A percentile compares a stretch with the other conserved stretches of the same genome.
Evolutionary conservation across 2,888 invertebrate species (phyloP).

Genomic region (Ichneumoninae sp.): DNA sequence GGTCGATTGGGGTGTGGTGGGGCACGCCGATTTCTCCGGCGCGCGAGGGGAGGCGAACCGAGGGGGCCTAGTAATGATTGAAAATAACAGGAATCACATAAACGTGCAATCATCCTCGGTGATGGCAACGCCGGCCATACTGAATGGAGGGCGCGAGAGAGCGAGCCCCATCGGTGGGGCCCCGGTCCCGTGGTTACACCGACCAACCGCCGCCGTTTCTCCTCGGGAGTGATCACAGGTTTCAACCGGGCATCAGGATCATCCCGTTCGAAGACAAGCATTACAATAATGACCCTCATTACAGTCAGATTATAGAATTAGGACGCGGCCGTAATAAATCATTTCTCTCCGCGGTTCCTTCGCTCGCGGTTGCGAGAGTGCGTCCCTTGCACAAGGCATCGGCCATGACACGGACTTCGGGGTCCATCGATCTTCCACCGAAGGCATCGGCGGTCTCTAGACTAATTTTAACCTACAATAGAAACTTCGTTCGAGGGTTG

Average conservation of each 20-base stretch:
- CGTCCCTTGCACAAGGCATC: slow-evolving; percentile 6
- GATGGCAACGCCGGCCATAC: slow-evolving; percentile 68
- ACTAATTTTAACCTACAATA: background rate
- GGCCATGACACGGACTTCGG: background rate
- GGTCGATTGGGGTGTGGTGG: slow-evolving; percentile 70
- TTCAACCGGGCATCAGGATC: slow-evolving; percentile 77
- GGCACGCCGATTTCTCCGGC: slow-evolving; percentile 43
- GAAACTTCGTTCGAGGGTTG: background rate
- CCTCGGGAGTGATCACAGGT: slow-evolving; percentile 64
- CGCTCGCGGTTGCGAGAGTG: background rate
- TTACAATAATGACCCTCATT: slow-evolving; percentile 82
- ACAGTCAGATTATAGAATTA: slow-evolving; percentile 81
- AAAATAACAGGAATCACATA: slow-evolving; percentile 83
- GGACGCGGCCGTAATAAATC: slow-evolving; percentile 80
- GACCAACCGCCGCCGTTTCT: slow-evolving; percentile 49
- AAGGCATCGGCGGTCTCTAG: background rate
- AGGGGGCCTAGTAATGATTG: slow-evolving; percentile 78
- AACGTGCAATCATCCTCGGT: slow-evolving; percentile 79
- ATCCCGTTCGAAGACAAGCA: slow-evolving; percentile 80
- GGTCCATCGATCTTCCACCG: background rate
- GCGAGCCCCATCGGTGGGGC: slow-evolving; percentile 11
- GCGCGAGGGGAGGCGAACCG: slow-evolving; percentile 64
- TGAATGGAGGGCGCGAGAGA: slow-evolving; percentile 66
- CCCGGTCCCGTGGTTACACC: slow-evolving; percentile 4
- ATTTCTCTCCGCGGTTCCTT: slow-evolving; percentile 58